These are phyloP conservation scores for Cyphomyrmex costatus DNA, from an alignment of 1,140 invertebrate species.

Conservation along the genomic window DNA sequence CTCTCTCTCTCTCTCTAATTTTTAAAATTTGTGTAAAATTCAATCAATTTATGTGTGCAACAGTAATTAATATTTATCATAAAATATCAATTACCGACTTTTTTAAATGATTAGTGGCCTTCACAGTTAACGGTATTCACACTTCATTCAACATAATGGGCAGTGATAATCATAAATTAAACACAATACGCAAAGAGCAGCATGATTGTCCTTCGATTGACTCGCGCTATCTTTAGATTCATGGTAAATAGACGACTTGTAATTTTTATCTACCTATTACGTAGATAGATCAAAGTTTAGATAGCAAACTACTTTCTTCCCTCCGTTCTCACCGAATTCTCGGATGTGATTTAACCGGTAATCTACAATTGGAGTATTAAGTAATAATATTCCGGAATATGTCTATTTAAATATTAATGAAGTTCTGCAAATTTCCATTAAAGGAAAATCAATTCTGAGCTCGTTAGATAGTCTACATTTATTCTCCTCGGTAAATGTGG, in stretches of 20 bases:
- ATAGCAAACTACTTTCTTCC: not conserved
- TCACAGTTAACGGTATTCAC: conserved; percentile 26
- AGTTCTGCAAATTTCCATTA: not conserved
- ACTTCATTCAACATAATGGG: conserved; percentile 29
- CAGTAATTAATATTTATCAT: not conserved
- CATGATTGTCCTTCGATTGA: conserved; percentile 26
- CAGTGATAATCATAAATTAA: conserved; percentile 51
- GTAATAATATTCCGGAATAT: not conserved
- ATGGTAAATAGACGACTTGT: conserved; percentile 22
- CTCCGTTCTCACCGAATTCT: not conserved
- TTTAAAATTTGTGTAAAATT: not conserved
- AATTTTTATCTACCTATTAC: conserved; percentile 11
- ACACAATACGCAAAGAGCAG: not conserved
- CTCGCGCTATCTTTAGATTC: conserved; percentile 21
- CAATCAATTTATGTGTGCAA: not conserved
- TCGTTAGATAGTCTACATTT: no score
- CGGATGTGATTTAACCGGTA: not conserved
- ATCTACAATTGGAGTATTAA: not conserved
- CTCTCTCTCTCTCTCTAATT: not conserved
- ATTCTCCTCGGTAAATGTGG: not conserved
- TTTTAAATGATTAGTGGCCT: conserved; percentile 3
- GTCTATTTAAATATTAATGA: not conserved
- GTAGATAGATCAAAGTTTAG: conserved; percentile 52
- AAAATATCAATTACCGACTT: not conserved
- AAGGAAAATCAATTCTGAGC: not conserved